Evolutionary conservation across 2,888 invertebrate species (phyloP).

Genomic region (Athrips mouffetella): DNA sequence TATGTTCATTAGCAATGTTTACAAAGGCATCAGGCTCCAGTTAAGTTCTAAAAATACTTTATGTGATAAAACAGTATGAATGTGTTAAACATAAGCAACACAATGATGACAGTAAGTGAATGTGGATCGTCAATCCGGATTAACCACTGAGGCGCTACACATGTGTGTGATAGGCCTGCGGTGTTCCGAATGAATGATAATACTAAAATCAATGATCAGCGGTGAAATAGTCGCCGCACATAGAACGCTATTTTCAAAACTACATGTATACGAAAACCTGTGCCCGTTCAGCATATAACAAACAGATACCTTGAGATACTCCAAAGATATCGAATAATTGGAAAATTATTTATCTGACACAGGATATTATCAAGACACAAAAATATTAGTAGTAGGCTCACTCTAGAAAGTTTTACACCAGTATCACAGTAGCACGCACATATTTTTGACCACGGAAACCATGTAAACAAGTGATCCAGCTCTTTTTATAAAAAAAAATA

Average conservation of each 20-base stretch:
- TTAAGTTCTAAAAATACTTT: constrained; percentile 72
- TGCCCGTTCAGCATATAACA: not conserved
- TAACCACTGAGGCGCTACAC: constrained; percentile 45
- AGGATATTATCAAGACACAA: constrained; percentile 14
- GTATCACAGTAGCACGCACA: not conserved
- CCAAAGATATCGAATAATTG: constrained; percentile 12
- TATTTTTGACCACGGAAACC: not conserved
- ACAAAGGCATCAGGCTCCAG: constrained; percentile 62
- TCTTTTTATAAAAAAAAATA: constrained; percentile 7
- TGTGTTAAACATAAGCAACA: constrained; percentile 66
- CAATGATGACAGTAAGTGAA: constrained; percentile 61
- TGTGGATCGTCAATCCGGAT: constrained; percentile 60
- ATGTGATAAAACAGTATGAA: constrained; percentile 70
- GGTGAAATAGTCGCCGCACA: constrained; percentile 11
- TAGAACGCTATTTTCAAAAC: not conserved
- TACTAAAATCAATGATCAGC: constrained; percentile 11
- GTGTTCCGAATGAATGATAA: constrained; percentile 16
- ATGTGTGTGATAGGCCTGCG: constrained; percentile 28
- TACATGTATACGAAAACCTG: not conserved
- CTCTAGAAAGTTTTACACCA: constrained; percentile 1
- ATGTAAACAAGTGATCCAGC: not conserved
- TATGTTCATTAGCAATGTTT: constrained; percentile 42
- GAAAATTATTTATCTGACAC: constrained; percentile 16
- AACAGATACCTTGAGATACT: constrained; percentile 6
- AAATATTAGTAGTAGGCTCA: constrained; percentile 4